Evolutionary conservation across 2,113 vertebrate genomes (phyloP).

Genomic region (Aspidoscelis tigris): DNA sequence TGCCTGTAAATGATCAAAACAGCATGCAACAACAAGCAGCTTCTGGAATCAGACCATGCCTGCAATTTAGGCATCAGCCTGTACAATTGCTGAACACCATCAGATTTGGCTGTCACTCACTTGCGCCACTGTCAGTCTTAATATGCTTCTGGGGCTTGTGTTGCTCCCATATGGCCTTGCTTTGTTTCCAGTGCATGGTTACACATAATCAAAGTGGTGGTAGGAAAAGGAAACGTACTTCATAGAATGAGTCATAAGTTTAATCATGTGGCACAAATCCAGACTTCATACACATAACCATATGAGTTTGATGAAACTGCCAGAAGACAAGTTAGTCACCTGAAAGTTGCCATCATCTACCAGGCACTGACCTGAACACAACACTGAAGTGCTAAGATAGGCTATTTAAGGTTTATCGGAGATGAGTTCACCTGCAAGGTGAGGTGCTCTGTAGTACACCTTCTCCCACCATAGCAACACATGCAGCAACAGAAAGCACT

Average conservation of each 20-base stretch:
- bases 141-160: slow-evolving; percentile 11
- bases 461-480: too few relatives aligned
- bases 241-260: slow-evolving; percentile 6
- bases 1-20: slow-evolving; percentile 68
- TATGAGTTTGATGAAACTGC: not conserved
- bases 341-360: not conserved
- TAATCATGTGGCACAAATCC: slow-evolving; percentile 20
- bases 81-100: slow-evolving; percentile 25
- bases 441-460: too few relatives aligned
- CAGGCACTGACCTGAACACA: not conserved
- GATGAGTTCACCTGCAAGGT: too few relatives aligned
- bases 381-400: not conserved
- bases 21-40: slow-evolving; percentile 57
- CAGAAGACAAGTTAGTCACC: not conserved
- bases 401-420: too few relatives aligned
- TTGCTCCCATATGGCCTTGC: slow-evolving; percentile 40
- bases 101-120: slow-evolving; percentile 60
- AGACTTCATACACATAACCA: slow-evolving; percentile 12
- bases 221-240: not conserved
- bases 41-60: slow-evolving; percentile 73
- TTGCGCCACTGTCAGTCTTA: slow-evolving; percentile 31
- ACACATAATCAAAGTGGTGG: not conserved
- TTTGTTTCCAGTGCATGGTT: not conserved
- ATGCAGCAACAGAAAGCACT: too few relatives aligned
- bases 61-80: slow-evolving; percentile 72